These are phyloP conservation scores for Porites australiensis DNA, from an alignment of 64 coral and sea anemone species.

Conservation along the genomic window DNA sequence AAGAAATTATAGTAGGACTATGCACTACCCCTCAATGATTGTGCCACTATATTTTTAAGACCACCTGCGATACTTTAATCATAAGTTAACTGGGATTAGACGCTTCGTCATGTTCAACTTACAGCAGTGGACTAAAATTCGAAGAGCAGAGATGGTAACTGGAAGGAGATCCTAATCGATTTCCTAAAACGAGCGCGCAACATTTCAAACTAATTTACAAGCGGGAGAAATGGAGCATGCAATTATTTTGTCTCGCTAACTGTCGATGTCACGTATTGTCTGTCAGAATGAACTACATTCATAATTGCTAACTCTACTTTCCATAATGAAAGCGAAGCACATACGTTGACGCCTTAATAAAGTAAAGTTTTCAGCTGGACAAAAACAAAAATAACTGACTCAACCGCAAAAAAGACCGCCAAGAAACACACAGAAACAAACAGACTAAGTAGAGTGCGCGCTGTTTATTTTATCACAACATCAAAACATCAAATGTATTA, in stretches of 20 bases:
- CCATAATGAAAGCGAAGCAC: background rate
- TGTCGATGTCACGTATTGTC: slow-evolving; percentile 3
- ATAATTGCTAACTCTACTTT: background rate
- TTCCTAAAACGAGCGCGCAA: too few species aligned
- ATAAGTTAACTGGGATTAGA: background rate
- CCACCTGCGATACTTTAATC: background rate
- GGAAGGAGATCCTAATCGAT: background rate
- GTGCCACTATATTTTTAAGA: background rate
- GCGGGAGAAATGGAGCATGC: background rate
- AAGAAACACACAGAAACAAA: background rate
- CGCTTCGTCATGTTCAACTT: background rate
- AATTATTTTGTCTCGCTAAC: background rate
- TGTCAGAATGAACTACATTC: background rate
- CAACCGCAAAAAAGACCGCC: slow-evolving; percentile 1
- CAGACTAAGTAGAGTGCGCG: background rate
- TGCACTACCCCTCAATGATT: background rate
- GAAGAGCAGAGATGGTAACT: background rate
- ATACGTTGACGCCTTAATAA: background rate
- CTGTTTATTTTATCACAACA: slow-evolving; percentile 9
- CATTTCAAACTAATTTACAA: too few species aligned
- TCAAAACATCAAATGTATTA: background rate
- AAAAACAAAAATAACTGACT: background rate
- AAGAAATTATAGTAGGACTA: background rate
- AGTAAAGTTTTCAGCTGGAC: background rate
- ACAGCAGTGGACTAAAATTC: background rate